These are phyloP conservation scores for Lasiurus cinereus DNA, from an alignment of 2,113 vertebrate genomes.

Conservation along the genomic window DNA sequence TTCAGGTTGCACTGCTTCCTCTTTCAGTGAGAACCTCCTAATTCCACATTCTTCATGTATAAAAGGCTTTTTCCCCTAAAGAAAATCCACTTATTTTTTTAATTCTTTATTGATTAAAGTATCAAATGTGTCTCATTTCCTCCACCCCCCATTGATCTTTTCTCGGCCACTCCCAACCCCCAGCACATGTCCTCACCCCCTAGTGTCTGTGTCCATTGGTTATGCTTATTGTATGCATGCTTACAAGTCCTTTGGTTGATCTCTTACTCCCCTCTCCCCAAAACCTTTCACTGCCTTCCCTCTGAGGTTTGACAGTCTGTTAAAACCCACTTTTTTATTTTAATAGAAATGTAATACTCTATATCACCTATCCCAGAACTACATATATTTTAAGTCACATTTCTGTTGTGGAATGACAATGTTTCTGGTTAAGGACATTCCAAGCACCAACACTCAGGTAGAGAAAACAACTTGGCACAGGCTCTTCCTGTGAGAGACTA, in stretches of 20 bases:
- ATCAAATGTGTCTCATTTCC: too few relatives aligned
- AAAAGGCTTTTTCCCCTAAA: not conserved
- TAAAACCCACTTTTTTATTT: not conserved
- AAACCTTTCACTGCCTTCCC: too few relatives aligned
- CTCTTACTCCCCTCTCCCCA: too few relatives aligned
- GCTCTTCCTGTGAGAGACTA: not conserved
- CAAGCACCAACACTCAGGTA: not conserved
- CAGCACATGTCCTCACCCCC: too few relatives aligned
- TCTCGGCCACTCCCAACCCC: too few relatives aligned
- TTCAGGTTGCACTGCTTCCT: not conserved
- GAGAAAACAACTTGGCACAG: not conserved
- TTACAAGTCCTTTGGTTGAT: too few relatives aligned
- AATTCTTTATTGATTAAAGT: too few relatives aligned
- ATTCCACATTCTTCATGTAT: not conserved
- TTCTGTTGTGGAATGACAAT: slow-evolving; percentile 17
- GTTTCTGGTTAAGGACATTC: slow-evolving; percentile 20
- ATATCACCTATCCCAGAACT: not conserved
- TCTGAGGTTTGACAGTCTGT: too few relatives aligned
- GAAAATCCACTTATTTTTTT: too few relatives aligned
- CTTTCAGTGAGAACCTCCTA: not conserved
- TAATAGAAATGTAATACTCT: not conserved
- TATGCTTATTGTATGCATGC: too few relatives aligned
- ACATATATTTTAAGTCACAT: not conserved
- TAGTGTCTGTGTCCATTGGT: too few relatives aligned
- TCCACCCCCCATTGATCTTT: too few relatives aligned